Conservation (phyloP, 2,797 vertebrate genomes). For the Lepidocolaptes lacrymiger region DNA sequence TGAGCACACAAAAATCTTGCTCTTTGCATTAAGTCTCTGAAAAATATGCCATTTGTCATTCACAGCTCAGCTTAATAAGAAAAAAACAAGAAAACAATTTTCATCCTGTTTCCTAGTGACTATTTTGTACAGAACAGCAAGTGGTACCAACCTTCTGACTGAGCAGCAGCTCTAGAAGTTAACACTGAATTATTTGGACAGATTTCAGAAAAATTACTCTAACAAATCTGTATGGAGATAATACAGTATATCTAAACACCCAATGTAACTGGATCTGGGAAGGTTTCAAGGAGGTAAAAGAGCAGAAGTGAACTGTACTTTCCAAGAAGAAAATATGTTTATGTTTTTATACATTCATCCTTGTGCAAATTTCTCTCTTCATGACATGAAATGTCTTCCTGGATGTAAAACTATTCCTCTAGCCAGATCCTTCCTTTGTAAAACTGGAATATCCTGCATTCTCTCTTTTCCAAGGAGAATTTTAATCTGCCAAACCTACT, state of each 20-base stretch:
- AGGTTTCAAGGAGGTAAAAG: background rate
- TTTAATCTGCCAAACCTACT: background rate
- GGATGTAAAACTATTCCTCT: background rate
- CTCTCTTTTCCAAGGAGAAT: background rate
- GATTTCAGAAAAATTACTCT: background rate
- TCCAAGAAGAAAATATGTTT: background rate
- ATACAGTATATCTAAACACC: background rate
- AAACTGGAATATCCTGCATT: background rate
- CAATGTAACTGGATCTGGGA: accelerated
- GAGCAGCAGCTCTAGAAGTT: background rate
- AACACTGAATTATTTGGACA: background rate
- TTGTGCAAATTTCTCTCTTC: background rate
- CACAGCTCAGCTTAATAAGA: background rate
- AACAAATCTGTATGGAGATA: background rate
- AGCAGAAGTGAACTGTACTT: background rate
- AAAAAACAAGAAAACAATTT: background rate
- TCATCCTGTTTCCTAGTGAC: accelerated
- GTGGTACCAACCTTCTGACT: background rate
- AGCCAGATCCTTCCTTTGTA: background rate
- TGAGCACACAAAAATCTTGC: background rate
- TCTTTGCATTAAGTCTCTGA: background rate
- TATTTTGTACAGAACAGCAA: background rate
- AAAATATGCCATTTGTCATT: background rate
- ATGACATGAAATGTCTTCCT: background rate
- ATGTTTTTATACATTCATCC: background rate